Percentiles rank a stretch among this genome's conserved stretches.
These are phyloP conservation scores for Morpho achilles DNA, from an alignment of 2,888 invertebrate genomes.

Conservation along the genomic window DNA sequence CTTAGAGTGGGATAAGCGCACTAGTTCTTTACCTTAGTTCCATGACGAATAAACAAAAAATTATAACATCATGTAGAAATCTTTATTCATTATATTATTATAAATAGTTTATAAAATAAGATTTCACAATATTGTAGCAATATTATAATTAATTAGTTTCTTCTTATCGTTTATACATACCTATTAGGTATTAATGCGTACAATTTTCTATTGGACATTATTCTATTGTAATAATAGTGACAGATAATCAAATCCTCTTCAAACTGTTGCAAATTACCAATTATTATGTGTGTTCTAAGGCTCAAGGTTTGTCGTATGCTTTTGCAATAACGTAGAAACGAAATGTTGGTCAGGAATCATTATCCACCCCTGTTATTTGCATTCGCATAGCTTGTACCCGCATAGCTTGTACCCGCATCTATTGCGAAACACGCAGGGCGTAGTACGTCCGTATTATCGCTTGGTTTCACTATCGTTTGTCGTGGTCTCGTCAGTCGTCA, in stretches of 20 bases:
- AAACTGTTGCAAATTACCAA: conserved; percentile 40
- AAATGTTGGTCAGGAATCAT: conserved; percentile 34
- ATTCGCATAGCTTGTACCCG: conserved; percentile 41
- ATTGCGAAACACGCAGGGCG: conserved; percentile 52
- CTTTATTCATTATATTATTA: no score
- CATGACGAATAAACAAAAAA: no score
- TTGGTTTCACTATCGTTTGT: conserved; percentile 67
- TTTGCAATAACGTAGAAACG: conserved; percentile 40
- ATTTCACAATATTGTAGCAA: no score
- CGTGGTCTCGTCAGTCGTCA: conserved; percentile 68
- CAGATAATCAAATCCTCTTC: conserved; percentile 39
- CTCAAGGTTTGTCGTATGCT: conserved; percentile 31
- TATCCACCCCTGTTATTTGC: conserved; percentile 36
- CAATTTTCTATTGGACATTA: not conserved
- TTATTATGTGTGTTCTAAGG: conserved; percentile 26
- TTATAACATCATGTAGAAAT: no score
- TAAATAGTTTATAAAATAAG: no score
- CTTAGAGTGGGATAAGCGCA: no score
- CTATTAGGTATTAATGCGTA: no score
- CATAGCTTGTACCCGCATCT: conserved; percentile 49
- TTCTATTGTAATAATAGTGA: not conserved
- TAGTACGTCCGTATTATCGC: conserved; percentile 51
- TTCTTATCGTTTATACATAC: no score
- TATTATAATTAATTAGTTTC: no score
- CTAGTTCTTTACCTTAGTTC: no score